Conservation (phyloP, 2,888 invertebrate species). For the Chalcis sispes region DNA sequence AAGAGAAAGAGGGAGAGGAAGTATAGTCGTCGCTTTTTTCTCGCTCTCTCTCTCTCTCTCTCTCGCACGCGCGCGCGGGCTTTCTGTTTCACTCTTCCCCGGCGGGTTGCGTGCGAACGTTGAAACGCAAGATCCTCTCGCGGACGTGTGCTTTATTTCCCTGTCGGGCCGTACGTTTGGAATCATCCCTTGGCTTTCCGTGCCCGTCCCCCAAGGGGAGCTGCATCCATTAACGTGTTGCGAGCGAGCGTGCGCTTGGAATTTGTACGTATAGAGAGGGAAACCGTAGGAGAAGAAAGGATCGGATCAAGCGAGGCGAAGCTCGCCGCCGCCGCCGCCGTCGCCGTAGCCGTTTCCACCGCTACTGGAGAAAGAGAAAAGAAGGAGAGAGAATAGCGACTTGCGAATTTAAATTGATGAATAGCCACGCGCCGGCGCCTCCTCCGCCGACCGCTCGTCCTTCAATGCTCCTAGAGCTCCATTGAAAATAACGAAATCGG, state of each 20-base stretch:
- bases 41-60: neutral
- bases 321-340: too few relatives aligned
- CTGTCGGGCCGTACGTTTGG: constrained; percentile 73
- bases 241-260: constrained; percentile 58
- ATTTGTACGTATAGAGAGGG: constrained; percentile 69
- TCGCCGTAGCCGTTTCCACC: too few relatives aligned
- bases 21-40: constrained; percentile 1
- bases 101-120: constrained; percentile 44
- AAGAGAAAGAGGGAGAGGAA: constrained; percentile 23
- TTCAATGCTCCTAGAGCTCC: constrained; percentile 50
- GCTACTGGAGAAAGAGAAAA: constrained; percentile 57
- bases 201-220: constrained; percentile 65
- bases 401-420: constrained; percentile 72
- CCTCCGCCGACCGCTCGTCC: neutral
- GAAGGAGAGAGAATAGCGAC: constrained; percentile 35
- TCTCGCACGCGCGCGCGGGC: neutral
- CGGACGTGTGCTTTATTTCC: constrained; percentile 69
- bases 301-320: constrained; percentile 9
- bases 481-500: constrained; percentile 65
- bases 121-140: constrained; percentile 48
- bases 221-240: constrained; percentile 71
- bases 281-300: constrained; percentile 33
- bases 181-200: constrained; percentile 66
- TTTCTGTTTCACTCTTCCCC: neutral
- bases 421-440: constrained; percentile 63